These are phyloP conservation scores for Cranoglanis bouderius DNA, from an alignment of 2,113 vertebrate species.

Conservation along the genomic window DNA sequence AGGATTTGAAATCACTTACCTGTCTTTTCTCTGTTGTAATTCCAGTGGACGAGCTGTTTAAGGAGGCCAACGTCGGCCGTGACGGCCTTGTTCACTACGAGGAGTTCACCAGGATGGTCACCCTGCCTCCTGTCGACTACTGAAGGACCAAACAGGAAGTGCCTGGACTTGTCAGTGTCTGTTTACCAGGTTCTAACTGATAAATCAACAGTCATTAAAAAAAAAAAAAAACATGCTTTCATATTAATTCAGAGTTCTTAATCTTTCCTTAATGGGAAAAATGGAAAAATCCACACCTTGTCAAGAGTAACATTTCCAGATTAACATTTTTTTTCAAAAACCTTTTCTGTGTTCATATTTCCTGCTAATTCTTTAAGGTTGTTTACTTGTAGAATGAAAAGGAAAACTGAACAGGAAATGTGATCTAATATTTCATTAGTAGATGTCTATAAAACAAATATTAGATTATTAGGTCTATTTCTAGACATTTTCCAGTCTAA, in stretches of 20 bases:
- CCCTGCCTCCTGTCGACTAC: slow-evolving; percentile 78
- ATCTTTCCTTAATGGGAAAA: background rate
- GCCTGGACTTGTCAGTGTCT: background rate
- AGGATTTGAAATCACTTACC: background rate
- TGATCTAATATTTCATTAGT: background rate
- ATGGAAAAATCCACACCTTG: background rate
- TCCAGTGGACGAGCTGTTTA: slow-evolving; percentile 88
- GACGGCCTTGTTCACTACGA: slow-evolving; percentile 80
- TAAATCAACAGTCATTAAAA: background rate
- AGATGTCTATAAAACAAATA: background rate
- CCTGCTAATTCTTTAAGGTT: background rate
- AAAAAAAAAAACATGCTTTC: background rate
- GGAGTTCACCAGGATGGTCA: slow-evolving; percentile 81
- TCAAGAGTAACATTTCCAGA: background rate
- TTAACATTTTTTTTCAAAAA: background rate
- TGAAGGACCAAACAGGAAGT: slow-evolving; percentile 58
- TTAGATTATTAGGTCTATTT: background rate
- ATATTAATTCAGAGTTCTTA: background rate
- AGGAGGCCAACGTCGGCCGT: slow-evolving; percentile 77
- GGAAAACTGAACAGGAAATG: background rate
- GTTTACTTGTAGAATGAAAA: background rate
- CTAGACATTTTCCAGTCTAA: too few species aligned
- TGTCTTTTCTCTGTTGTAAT: background rate
- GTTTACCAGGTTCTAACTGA: background rate
- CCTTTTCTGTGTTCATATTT: background rate